These are phyloP conservation scores for Gasterosteus aculeatus DNA, from an alignment of 2,113 vertebrate species.

Conservation along the genomic window DNA sequence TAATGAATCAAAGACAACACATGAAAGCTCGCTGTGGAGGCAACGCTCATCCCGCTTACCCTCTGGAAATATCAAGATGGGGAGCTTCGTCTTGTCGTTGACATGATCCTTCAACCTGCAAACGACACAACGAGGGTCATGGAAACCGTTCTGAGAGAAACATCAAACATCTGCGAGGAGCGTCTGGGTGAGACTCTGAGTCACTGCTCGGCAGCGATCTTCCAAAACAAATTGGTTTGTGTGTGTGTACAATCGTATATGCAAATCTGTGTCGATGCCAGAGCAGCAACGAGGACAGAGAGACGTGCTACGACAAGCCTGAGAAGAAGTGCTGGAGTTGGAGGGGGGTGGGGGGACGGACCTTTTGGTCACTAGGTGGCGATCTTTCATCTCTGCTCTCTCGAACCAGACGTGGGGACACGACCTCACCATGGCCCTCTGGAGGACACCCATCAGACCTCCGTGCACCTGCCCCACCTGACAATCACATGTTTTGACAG, in stretches of 20 bases:
- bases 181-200: constrained; percentile 12
- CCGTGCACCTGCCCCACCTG: constrained; percentile 97
- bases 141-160: constrained; percentile 15
- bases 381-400: constrained; percentile 95
- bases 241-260: constrained; percentile 11
- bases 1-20: constrained; percentile 18
- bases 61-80: constrained; percentile 90
- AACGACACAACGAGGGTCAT: constrained; percentile 45
- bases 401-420: constrained; percentile 99
- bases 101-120: constrained; percentile 92
- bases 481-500: not conserved
- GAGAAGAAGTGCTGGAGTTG: not conserved
- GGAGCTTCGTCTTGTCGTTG: constrained; percentile 91
- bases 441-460: constrained; percentile 93
- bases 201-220: constrained; percentile 20
- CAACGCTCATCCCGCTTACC: constrained; percentile 60
- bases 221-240: constrained; percentile 30
- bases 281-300: not conserved
- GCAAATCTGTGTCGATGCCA: not conserved
- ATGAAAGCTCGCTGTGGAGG: not conserved
- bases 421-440: constrained; percentile 92
- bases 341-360: constrained; percentile 44
- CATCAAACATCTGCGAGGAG: constrained; percentile 30
- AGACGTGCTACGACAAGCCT: constrained; percentile 3
- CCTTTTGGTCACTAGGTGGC: constrained; percentile 96